Conservation (phyloP, 2,888 invertebrate genomes). For the Pseudeuparius sepicola region DNA sequence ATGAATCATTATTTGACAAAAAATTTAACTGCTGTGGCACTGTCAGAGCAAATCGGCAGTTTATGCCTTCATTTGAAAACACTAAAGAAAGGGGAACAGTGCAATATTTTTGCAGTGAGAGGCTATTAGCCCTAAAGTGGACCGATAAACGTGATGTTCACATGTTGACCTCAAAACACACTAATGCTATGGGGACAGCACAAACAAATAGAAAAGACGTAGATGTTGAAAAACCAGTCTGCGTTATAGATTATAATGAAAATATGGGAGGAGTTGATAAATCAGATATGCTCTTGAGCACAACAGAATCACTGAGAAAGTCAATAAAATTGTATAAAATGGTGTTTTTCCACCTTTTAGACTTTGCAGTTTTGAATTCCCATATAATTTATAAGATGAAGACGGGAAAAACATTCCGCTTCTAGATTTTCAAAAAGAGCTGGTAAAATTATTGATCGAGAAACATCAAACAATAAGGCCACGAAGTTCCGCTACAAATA, state of each 20-base stretch:
- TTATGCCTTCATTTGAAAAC: slow-evolving; percentile 14
- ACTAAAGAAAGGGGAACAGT: slow-evolving; percentile 3
- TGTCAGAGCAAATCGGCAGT: slow-evolving; percentile 15
- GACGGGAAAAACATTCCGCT: too few relatives aligned
- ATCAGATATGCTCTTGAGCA: slow-evolving; percentile 10
- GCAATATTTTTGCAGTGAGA: not conserved
- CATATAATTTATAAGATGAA: too few relatives aligned
- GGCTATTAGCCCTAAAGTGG: slow-evolving; percentile 6
- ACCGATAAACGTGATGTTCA: slow-evolving; percentile 3
- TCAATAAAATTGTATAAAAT: slow-evolving; percentile 13
- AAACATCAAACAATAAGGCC: too few relatives aligned
- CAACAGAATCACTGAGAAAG: slow-evolving; percentile 7
- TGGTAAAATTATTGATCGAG: too few relatives aligned
- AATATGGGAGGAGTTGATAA: slow-evolving; percentile 13
- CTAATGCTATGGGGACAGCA: not conserved
- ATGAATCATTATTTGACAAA: slow-evolving; percentile 11
- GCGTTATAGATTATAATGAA: slow-evolving; percentile 8
- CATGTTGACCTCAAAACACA: slow-evolving; percentile 6
- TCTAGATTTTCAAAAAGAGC: too few relatives aligned
- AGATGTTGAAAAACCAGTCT: not conserved
- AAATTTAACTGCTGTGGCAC: slow-evolving; percentile 17
- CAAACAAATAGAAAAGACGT: not conserved
- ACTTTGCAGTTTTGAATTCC: slow-evolving; percentile 7
- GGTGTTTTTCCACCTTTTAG: slow-evolving; percentile 6
- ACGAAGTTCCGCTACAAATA: too few relatives aligned